Evolutionary conservation across 2,113 vertebrate genomes (phyloP).

Genomic region (Takifugu flavidus): DNA sequence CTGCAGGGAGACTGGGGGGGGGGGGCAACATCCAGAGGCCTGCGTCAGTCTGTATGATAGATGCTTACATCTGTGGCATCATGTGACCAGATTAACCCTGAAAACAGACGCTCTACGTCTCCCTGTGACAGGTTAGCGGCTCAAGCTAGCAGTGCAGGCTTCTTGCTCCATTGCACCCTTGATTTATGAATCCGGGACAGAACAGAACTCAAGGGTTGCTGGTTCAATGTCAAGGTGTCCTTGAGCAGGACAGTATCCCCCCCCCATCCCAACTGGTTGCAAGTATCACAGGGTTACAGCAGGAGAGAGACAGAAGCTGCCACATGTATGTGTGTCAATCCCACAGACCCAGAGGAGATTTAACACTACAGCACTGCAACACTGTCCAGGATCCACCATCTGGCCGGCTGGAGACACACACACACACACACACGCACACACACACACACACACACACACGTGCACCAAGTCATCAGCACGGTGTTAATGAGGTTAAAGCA

Average conservation of each 20-base stretch:
- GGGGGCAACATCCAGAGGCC: not conserved
- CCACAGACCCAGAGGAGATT: slow-evolving; percentile 43
- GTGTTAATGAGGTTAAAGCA: slow-evolving; percentile 29
- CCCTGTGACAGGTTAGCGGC: slow-evolving; percentile 1
- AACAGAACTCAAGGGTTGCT: not conserved
- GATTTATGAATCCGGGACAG: slow-evolving; percentile 2
- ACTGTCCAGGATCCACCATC: slow-evolving; percentile 45
- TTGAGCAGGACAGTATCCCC: too few species aligned
- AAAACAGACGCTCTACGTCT: slow-evolving; percentile 18
- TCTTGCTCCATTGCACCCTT: slow-evolving; percentile 1
- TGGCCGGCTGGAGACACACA: slow-evolving; percentile 14
- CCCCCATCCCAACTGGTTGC: too few species aligned
- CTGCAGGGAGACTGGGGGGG: slow-evolving; percentile 82
- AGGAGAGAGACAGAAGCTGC: not conserved
- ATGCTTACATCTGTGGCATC: not conserved
- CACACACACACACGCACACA: slow-evolving; percentile 23
- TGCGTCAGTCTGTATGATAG: not conserved
- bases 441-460: slow-evolving; percentile 2
- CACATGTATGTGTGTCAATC: slow-evolving; percentile 44
- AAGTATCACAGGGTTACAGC: not conserved
- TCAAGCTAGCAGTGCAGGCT: slow-evolving; percentile 13
- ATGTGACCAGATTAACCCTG: slow-evolving; percentile 16
- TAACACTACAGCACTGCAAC: slow-evolving; percentile 18
- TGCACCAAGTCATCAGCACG: not conserved
- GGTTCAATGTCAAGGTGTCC: too few species aligned